These are phyloP conservation scores for Lepilemur septentrionalis DNA, from an alignment of 2,797 vertebrate genomes.

Conservation along the genomic window DNA sequence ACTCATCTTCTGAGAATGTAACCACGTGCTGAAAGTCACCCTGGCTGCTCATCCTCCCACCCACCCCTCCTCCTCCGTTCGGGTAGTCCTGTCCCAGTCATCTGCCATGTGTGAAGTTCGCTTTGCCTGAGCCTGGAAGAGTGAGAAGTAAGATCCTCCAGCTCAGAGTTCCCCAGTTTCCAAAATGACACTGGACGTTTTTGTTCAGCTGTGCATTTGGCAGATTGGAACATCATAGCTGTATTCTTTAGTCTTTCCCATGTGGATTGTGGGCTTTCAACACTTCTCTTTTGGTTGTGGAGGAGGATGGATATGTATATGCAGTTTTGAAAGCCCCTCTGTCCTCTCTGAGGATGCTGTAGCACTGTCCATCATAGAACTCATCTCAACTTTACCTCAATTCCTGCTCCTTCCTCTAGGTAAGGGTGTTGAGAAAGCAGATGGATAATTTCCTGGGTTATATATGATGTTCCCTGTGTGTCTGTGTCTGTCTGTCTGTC, in stretches of 20 bases:
- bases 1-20: not conserved
- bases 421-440: not conserved
- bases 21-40: not conserved
- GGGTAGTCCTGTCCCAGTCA: rapidly evolving
- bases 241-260: not conserved
- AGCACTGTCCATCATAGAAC: not conserved
- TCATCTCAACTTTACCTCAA: not conserved
- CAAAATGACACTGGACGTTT: not conserved
- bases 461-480: not conserved
- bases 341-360: not conserved
- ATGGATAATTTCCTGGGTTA: not conserved
- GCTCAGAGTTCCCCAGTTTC: not conserved
- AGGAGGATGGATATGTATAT: not conserved
- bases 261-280: not conserved
- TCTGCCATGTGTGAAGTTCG: not conserved
- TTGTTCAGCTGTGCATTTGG: not conserved
- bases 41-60: not conserved
- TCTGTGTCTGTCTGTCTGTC: not conserved
- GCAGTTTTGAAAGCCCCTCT: not conserved
- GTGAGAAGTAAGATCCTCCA: not conserved
- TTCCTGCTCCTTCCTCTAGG: not conserved
- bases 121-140: not conserved
- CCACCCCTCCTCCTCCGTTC: not conserved
- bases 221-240: not conserved
- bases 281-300: not conserved